Evolutionary conservation across 1,140 invertebrate species (phyloP).

Genomic region (Macrocentrus cingulum): DNA sequence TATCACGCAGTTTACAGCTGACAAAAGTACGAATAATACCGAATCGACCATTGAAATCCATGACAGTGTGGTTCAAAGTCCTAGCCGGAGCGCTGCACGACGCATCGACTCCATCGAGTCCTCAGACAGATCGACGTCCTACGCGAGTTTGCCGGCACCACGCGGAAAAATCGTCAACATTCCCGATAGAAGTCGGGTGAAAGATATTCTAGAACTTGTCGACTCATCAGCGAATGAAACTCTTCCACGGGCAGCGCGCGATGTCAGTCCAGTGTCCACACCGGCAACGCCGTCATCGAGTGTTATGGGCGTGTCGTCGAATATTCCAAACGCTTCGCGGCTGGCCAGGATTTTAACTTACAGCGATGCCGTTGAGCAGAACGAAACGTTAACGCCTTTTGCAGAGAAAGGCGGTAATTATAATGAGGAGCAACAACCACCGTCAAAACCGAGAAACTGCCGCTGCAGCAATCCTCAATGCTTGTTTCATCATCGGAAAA

Average conservation of each 20-base stretch:
- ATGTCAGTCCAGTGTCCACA: conserved; percentile 51
- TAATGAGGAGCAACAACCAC: too few species aligned
- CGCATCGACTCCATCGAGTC: conserved; percentile 36
- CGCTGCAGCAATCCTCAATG: conserved; percentile 45
- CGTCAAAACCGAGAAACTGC: too few species aligned
- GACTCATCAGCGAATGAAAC: conserved; percentile 39
- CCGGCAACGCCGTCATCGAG: conserved; percentile 53
- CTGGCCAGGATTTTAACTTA: conserved; percentile 34
- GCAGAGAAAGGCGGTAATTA: too few species aligned
- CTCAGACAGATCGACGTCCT: conserved; percentile 52
- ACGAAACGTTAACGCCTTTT: not conserved
- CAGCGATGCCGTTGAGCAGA: not conserved
- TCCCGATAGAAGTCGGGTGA: not conserved
- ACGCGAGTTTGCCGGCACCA: conserved; percentile 48
- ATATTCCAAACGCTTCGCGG: conserved; percentile 36
- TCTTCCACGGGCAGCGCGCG: conserved; percentile 14
- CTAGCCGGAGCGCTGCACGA: not conserved
- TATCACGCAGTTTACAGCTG: not conserved
- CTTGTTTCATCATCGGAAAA: conserved; percentile 39
- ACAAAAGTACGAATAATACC: conserved; percentile 4
- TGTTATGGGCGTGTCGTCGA: conserved; percentile 49
- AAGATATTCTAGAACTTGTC: conserved; percentile 41
- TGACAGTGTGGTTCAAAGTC: conserved; percentile 1
- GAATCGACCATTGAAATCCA: conserved; percentile 26
- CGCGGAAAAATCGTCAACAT: conserved; percentile 25